Evolutionary conservation across 1,140 invertebrate species (phyloP), one percentile per base, ranked within the genome.

Genomic region (Acromyrmex heyeri): DNA sequence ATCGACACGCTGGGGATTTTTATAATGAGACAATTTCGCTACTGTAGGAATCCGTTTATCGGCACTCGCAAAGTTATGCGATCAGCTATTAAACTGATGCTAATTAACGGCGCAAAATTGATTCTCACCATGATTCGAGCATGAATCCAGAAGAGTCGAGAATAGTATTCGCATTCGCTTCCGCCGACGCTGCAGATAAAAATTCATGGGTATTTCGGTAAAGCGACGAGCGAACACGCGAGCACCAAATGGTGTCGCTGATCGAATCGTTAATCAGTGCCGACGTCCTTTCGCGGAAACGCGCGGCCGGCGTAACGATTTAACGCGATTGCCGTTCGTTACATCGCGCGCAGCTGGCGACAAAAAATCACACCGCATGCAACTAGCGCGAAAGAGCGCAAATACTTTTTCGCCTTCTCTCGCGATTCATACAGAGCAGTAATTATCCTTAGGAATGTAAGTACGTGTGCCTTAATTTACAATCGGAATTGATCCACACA

Each of bases 41-140:
- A 77, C 30, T 77, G 73, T 72, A 34, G 85, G 77, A 89, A 90
- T 90, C 65, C 88, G 88, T 89, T 90, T 90, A 87, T 85, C 79
- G 75, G 64, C 75, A 86, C 89, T 87, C 87, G 85, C 83, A 90
- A 87, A 90, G 87, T 90, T 89, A 90, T 89, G 88, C 86, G 87
- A 90, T 83, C 88, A 75, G 85, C 72, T 87, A 87, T 90, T 87
- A 87, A 90, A 89, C 72, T 55, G 69, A 73, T 73, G 55, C 69
- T 83, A 83, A 83, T 75, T 83, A 83, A 75, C 79, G 55, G 12
- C 55, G n/a, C 57, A 57, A 75, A 83, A 75, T 83, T 83, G 57
- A 83, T 75, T 83, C 61, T 38, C 21, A n/a, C 44, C 55, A 57
- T 75, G 79, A 73, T 83, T 73, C 79, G 21, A 70, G 78, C 65